Evolutionary conservation across 1,140 invertebrate genomes (phyloP).

Genomic region (Nebria ingens): DNA sequence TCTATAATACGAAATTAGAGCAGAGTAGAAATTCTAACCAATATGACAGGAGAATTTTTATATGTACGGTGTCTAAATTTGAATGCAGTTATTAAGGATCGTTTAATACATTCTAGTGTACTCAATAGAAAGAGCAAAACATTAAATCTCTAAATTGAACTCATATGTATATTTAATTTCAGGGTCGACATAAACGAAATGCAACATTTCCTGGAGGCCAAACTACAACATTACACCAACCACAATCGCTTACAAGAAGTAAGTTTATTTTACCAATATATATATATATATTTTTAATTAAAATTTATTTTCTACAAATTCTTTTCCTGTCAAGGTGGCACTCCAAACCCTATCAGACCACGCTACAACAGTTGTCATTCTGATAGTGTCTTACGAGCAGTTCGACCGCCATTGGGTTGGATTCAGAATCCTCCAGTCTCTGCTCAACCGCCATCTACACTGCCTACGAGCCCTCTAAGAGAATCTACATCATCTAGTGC

Average conservation of each 20-base stretch:
- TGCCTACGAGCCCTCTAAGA: neutral
- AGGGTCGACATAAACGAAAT: conserved; percentile 70
- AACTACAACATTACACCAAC: conserved; percentile 30
- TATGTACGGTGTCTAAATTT: no score
- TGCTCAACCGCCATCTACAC: neutral
- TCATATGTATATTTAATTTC: conserved; percentile 26
- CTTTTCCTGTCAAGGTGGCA: conserved; percentile 34
- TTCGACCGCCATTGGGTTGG: neutral
- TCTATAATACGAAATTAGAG: no score
- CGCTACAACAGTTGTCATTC: conserved; percentile 42
- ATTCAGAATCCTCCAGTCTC: neutral
- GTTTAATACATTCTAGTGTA: no score
- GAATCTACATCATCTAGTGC: neutral
- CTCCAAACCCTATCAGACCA: conserved; percentile 37
- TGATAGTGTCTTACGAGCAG: conserved; percentile 24
- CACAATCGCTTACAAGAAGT: neutral
- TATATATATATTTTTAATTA: neutral
- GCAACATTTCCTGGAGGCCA: conserved; percentile 47
- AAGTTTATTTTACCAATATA: conserved; percentile 10
- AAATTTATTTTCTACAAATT: neutral
- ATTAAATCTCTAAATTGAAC: neutral
- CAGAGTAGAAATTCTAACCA: no score
- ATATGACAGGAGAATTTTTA: no score
- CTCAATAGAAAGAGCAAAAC: no score
- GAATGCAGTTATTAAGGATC: no score